Evolutionary conservation across 2,113 vertebrate genomes (phyloP), one percentile per base, ranked within the genome.

Genomic region (Eubucco bourcierii): DNA sequence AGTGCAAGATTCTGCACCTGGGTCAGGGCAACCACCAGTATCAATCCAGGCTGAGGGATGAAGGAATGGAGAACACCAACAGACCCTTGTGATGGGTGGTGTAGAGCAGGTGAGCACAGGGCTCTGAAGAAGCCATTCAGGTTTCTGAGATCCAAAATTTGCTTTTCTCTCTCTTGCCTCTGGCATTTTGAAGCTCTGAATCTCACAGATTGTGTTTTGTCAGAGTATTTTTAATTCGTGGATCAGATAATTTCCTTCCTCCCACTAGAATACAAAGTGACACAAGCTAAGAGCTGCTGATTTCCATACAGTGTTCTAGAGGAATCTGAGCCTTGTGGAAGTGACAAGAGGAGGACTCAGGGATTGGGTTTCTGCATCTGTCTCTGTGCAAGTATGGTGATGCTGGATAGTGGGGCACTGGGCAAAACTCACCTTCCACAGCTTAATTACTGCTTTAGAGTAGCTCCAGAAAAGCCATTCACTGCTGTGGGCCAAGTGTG

Each of bases 161-260:
- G 56, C 44, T 78, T 60, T 74, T 81, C 71, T 82, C 1, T 60
- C 60, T 55, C 93, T 79, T 33, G 37, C 29, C 2, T 33, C 44
- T 89, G 86, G 56, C 68, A 29, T 82, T 82, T 89, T 28, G 61
- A 65, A 79, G 85, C 78, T 41, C 41, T 56, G 61, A 44, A 55
- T 41, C 77, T 87, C 82, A 65, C 86, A 75, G 82, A 61, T 79
- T 86, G 77, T 80, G 70, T 92, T 92, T 92, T 89, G 78, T 86
- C 81, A 89, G 78, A 79, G 84, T 39, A 78, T 90, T 80, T 90
- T 23, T 67, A 94, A 84, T 84, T 84, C 79, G 24, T 70, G 83
- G 77, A 83, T 94, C 77, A 83, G 86, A 92, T 92, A 79, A 89
- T 86, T 94, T 79, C 90, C 61, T 70, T 60, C 82, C 90, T 92